A percentile compares a stretch with the other conserved stretches of the same genome.
phyloP scores from a whole-genome alignment of 2,113 vertebrate genomes.

The Pao palembangensis region DNA sequence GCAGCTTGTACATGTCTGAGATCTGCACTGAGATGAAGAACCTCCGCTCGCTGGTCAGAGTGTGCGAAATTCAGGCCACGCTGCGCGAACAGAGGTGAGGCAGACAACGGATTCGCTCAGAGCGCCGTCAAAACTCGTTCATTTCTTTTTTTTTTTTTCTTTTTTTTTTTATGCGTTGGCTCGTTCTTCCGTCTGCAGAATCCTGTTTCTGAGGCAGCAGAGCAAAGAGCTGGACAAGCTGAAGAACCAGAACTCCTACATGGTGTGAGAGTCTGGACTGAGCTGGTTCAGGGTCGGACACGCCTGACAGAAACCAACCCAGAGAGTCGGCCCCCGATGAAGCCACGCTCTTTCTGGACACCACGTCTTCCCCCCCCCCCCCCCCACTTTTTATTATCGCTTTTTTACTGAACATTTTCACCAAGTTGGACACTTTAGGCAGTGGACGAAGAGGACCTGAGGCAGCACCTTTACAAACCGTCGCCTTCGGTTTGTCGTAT shows the following conservation, averaged over 20 bases:
- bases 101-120: not conserved
- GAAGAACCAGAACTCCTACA: conserved; percentile 99
- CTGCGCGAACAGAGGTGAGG: conserved; percentile 96
- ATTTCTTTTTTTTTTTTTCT: not conserved
- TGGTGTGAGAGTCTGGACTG: conserved; percentile 86
- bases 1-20: conserved; percentile 98
- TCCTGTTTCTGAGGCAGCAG: conserved; percentile 98
- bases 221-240: conserved; percentile 99
- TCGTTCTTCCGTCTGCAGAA: conserved; percentile 72
- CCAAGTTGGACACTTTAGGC: conserved; percentile 29
- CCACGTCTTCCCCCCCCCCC: conserved; percentile 6
- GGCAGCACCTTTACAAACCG: conserved; percentile 60
- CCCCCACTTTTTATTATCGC: not conserved
- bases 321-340: conserved; percentile 65
- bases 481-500: conserved; percentile 57
- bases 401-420: not conserved
- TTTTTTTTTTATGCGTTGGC: not conserved
- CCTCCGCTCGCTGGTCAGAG: conserved; percentile 95
- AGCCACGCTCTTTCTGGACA: not conserved
- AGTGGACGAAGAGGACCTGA: conserved; percentile 46
- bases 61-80: conserved; percentile 99
- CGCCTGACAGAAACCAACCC: too few relatives aligned
- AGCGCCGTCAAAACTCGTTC: not conserved
- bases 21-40: conserved; percentile 99
- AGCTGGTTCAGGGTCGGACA: conserved; percentile 1